Evolutionary conservation across 2,113 vertebrate species (phyloP), one percentile per base, ranked within the genome.

Genomic region (Psittacus erithacus): DNA sequence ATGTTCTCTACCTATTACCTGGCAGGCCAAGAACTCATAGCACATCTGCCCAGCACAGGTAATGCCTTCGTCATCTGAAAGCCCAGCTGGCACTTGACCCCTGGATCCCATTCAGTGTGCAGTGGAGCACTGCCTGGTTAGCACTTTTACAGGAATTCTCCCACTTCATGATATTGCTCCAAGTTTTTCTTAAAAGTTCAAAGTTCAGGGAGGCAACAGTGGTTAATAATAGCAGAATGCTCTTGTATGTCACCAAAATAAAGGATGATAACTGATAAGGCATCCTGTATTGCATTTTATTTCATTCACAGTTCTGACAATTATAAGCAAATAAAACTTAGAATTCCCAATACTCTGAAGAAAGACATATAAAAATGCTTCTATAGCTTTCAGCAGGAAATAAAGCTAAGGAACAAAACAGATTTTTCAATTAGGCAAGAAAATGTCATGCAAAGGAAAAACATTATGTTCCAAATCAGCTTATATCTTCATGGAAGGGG

Each of bases 401-500:
- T 70, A 64, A 91, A 79, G 20, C 8, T 49, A 84, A 83, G 44
- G 91, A 81, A 70, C 5, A 60, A 74, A 88, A 64, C 1, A 0
- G 57, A 69, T 64, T 73, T 87, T 91, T 69, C 52, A 23, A 50
- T 28, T 4, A 14, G 8, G 38, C 13, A 87, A 92, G 68, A 91
- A 93, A 74, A 70, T 81, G 15, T 10, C 65, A 17, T 20, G 9
- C 50, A 27, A 79, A 76, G 10, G 75, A 89, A 35, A 3, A 38
- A 73, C 10, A 11, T 74, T 73, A 81, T 64, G 15, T 77, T 93
- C 43, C 18, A 39, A 83, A 90, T 76, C 77, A 71, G 73, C 18
- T 94, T 86, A 55, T 81, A 47, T 63, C 23, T 76, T 87, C 43
- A 68, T 43, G 24, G 20, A 95, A 95, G 31, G 18, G 59, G 75